Base-by-base conservation (phyloP, 1,140 invertebrate genomes). In the Ips typographus region DNA sequence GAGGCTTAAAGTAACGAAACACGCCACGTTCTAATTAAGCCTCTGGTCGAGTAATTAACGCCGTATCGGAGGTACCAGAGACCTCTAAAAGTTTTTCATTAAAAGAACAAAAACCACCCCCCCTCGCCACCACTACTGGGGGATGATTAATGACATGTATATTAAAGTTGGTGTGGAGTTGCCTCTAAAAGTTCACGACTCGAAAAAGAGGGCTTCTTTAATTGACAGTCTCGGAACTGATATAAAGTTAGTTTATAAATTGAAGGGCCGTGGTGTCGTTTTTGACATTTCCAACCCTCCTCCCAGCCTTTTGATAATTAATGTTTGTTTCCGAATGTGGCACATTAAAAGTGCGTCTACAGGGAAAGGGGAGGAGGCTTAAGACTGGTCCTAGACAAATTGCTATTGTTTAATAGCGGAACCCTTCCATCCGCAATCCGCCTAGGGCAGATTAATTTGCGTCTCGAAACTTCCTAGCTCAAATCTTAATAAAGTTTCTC, bases 181-280 rank as follows among this genome's bases (percentile, higher is more conserved):
- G 22, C 53, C 61, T 39, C 47, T 52, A 39, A 52, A 63, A 63
- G 61, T 63, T 63, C 47, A 63, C 41, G 53, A 63, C 47, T 63
- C 53, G 44, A 63, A 63, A 63, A 52, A 49, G 61, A 63, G 61
- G 61, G 61, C 47, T 52, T 63, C 61, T 63, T 63, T 52, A 63
- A 63, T 63, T 63, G 61, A 63, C 47, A 63, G 47, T 37, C 36
- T 8, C 44, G 44, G 40, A 63, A 52, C 61, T 63, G 61, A 63
- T 63, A 63, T 52, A 49, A 63, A 63, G 61, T 63, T 63, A 52
- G 61, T 63, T 22, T 63, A 63, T 63, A 63, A 63, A 63, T 63
- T 63, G 47, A 52, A 52, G 61, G 61, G 51, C 42, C 49, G 38
- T 8, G 53, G 47, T 63, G 61, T 63, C 61, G 47, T 36, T 63